Evolutionary conservation across 1,140 invertebrate genomes (phyloP).

Genomic region (Drosophila nigrodunni): DNA sequence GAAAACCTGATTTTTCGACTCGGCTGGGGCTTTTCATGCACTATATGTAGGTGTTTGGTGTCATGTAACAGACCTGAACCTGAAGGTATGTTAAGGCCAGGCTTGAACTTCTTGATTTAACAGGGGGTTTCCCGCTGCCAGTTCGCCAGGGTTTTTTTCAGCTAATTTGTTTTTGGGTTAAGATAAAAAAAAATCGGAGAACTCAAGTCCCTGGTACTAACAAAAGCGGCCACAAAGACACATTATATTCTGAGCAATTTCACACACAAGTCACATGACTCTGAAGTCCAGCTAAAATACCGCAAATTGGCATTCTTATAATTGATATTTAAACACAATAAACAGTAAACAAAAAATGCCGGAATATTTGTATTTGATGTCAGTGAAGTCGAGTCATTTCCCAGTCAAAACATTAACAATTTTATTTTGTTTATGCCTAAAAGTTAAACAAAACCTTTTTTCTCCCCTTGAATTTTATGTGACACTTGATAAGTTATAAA

Average conservation of each 20-base stretch:
- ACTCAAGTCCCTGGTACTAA: constrained; percentile 21
- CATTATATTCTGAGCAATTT: constrained; percentile 28
- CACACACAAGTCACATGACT: constrained; percentile 36
- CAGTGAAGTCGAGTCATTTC: not conserved
- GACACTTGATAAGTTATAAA: not conserved
- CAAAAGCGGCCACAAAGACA: constrained; percentile 20
- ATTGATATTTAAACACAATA: constrained; percentile 15
- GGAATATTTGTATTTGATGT: not conserved
- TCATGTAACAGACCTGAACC: constrained; percentile 38
- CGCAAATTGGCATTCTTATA: constrained; percentile 10
- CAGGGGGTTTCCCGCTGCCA: constrained; percentile 13
- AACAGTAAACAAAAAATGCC: not conserved
- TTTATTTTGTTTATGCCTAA: not conserved
- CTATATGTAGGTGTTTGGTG: constrained; percentile 19
- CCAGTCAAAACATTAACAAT: not conserved
- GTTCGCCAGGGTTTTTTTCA: not conserved
- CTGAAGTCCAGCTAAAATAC: constrained; percentile 9
- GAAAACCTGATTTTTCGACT: constrained; percentile 35
- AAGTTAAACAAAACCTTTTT: not conserved
- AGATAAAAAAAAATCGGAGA: not conserved
- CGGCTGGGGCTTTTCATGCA: constrained; percentile 28
- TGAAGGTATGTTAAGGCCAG: constrained; percentile 33
- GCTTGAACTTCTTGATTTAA: not conserved
- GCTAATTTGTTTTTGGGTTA: constrained; percentile 19
- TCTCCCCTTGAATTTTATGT: not conserved